Conservation (phyloP, 2,113 vertebrate genomes). For the Thunnus thynnus region DNA sequence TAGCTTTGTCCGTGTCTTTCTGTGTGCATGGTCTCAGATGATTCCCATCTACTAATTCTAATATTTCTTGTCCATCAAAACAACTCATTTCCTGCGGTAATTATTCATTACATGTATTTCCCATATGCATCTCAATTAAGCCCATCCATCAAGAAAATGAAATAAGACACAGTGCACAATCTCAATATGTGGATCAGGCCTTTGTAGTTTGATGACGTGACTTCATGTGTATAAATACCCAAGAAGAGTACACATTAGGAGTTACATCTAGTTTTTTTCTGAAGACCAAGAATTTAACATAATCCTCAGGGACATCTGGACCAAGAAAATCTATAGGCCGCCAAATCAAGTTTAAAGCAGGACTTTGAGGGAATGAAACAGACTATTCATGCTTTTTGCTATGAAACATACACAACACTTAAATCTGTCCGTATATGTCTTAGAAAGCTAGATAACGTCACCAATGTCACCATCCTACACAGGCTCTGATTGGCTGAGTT, state of each 20-base stretch:
- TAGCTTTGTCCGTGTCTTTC: constrained; percentile 1
- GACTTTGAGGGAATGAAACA: not conserved
- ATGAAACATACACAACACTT: not conserved
- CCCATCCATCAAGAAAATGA: not conserved
- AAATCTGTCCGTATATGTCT: not conserved
- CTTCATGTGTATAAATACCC: too few relatives aligned
- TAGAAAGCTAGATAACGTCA: not conserved
- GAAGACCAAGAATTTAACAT: not conserved
- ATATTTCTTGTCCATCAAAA: not conserved
- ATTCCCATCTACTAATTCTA: not conserved
- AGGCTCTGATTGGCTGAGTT: too few relatives aligned
- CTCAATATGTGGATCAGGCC: not conserved
- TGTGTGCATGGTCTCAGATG: not conserved
- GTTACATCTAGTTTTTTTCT: not conserved
- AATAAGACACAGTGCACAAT: not conserved
- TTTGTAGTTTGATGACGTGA: not conserved
- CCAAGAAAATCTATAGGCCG: constrained; percentile 1
- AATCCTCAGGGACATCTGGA: not conserved
- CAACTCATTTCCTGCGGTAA: not conserved
- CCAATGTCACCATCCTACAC: not conserved
- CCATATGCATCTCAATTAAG: not conserved
- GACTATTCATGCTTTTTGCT: too few relatives aligned
- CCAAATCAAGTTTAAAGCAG: not conserved
- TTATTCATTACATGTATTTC: not conserved
- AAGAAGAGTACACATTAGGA: not conserved